Evolutionary conservation across 1,140 invertebrate genomes (phyloP), one percentile per base, ranked within the genome.

Genomic region (Drosophila truncata): DNA sequence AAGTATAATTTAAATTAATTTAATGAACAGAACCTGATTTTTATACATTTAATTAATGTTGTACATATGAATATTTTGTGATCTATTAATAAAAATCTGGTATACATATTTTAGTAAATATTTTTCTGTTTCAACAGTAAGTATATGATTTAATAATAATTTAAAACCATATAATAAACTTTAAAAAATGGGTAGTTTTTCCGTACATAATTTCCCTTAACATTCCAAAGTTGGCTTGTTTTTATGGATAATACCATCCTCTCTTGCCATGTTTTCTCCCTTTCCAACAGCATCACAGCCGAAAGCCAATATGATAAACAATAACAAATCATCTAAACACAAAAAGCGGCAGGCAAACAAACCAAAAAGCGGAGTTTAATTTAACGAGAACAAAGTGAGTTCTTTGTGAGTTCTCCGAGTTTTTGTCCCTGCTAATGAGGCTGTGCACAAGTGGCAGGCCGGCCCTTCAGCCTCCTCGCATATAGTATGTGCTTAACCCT

Each of bases 401-500:
- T 72, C 70, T 72, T 73, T 73, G 70, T 73, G 70, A 35, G 54
- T n/a, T 55, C 52, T 55, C 16, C 18, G 50, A 47, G 57, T 79
- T 72, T 50, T 67, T 74, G 49, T 80, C 52, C 61, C 52, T 65
- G 65, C 71, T 83, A 83, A 83, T 83, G 80, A 83, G 80, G 71
- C 81, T 83, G 80, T 83, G 75, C 75, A 71, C 80, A 83, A 83
- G 80, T 83, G 80, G 78, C 79, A 61, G 63, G 80, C 80, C 54
- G 73, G 35, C 67, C 42, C 80, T 83, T 83, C 60, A 75, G 60
- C 50, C 60, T 55, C 52, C 52, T 37, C 52, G 20, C 33, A 25
- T 37, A 27, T 44, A n/a, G 25, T 16, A 7, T 42, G 46, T 60
- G 66, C 63, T 55, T 70, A 67, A 70, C 63, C 74, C 71, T 78